A percentile compares a stretch with the other conserved stretches of the same genome.
phyloP scores from a whole-genome alignment of 1,140 invertebrate genomes.

The Camponotus floridanus region DNA sequence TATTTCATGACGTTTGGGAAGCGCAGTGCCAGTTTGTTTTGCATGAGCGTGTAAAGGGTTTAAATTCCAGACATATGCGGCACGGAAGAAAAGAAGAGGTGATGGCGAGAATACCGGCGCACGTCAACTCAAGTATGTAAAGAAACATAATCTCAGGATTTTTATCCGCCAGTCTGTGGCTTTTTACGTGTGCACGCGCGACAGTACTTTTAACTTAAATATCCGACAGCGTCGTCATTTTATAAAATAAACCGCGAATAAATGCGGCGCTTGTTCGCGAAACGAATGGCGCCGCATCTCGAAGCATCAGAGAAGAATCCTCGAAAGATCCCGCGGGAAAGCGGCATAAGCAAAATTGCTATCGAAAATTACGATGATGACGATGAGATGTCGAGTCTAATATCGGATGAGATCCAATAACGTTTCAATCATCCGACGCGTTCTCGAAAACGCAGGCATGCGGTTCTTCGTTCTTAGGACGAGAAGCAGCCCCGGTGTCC shows the following conservation, averaged over 20 bases:
- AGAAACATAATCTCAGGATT: conserved; percentile 52
- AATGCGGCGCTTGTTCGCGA: conserved; percentile 6
- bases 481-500: conserved; percentile 37
- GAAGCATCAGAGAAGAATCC: conserved; percentile 1
- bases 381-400: conserved; percentile 43
- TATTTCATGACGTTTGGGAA: neutral
- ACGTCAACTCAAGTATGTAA: conserved; percentile 30
- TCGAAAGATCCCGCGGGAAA: neutral
- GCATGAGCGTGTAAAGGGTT: neutral
- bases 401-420: conserved; percentile 74
- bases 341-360: conserved; percentile 68
- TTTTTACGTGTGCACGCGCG: conserved; percentile 14
- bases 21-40: conserved; percentile 18
- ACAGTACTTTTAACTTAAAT: conserved; percentile 48
- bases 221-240: conserved; percentile 37
- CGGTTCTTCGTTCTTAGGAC: conserved; percentile 36
- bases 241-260: conserved; percentile 34
- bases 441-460: conserved; percentile 48
- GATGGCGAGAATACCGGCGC: neutral
- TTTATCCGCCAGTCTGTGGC: conserved; percentile 34
- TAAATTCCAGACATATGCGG: conserved; percentile 10
- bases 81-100: neutral
- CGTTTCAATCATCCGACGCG: conserved; percentile 73
- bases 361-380: conserved; percentile 55
- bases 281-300: neutral